Base-by-base conservation (phyloP, 2,888 invertebrate species). In the Drosophila ezoana region DNA sequence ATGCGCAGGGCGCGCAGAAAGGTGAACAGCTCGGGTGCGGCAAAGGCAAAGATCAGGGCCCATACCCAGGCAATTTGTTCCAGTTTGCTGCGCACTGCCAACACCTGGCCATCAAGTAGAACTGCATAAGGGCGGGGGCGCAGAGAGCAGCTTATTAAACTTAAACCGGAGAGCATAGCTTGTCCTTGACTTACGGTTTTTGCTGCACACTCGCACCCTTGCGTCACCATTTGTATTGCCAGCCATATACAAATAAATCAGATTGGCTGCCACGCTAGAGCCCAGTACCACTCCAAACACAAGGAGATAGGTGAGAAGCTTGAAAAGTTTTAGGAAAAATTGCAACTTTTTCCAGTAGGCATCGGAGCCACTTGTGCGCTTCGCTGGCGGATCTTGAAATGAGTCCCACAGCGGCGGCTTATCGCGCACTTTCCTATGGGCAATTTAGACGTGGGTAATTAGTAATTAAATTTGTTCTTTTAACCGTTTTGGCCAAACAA, bases 51-150 rank as follows among this genome's bases (percentile, higher is more conserved):
- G 43, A 97, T 93, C 32, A 97, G 91, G 49, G 95, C 94, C 97
- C 97, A 97, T 13, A 96, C 94, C 97, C 97, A 97, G 45, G 94
- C 93, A 59, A 95, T 93, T 72, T 95, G 93, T 87, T 96, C 96
- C 80, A 94, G 94, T 67, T 94, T 92, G 69, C 74, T 78, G 71
- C 56, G 62, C 57, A 69, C 38, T 9, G 83, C 83, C 63, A 33
- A 47, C 62, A 72, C 75, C 8, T 69, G 62, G 43, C 70, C 68
- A 32, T 59, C 60, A 23, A 68, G 59, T 14, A 82, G 53, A 33
- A 85, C 85, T 82, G 51, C 16, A 45, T 1, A 41, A 23, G 2
- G 38, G 18, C 3, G 28, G n/a, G 18, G 5, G 18, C 13, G n/a
- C 35, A n/a, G 11, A 33, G 20, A 43, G 16, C 8, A 47, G 20